Conservation (phyloP, 1,140 invertebrate species). For the Sarcophaga peregrina region DNA sequence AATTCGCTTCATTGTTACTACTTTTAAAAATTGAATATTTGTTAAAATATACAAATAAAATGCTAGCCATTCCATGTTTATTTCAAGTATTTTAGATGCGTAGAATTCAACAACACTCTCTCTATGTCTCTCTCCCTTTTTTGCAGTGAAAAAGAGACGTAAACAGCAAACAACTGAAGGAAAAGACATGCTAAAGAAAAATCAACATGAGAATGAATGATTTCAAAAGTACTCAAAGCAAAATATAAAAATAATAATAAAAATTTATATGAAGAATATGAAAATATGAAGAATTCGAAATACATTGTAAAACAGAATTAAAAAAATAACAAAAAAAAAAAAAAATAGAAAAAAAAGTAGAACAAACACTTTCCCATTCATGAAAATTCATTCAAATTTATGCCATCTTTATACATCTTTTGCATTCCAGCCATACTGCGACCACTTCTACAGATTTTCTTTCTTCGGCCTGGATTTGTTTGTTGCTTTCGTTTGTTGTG, state of each 20-base stretch:
- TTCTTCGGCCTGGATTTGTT: too few relatives aligned
- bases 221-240: not conserved
- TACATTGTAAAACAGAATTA: too few relatives aligned
- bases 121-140: not conserved
- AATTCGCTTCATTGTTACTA: too few relatives aligned
- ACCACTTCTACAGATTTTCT: too few relatives aligned
- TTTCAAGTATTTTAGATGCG: too few relatives aligned
- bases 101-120: not conserved
- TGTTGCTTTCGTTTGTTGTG: too few relatives aligned
- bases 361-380: slow-evolving; percentile 10
- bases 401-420: not conserved
- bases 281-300: not conserved
- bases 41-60: not conserved
- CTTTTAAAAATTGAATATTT: not conserved
- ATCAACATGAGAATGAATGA: slow-evolving; percentile 5
- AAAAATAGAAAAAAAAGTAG: not conserved
- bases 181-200: not conserved
- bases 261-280: not conserved
- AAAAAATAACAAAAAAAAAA: not conserved
- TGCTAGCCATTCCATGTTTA: not conserved
- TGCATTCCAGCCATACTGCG: too few relatives aligned
- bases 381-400: not conserved
- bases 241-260: not conserved
- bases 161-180: not conserved
- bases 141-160: not conserved